These are phyloP conservation scores for Macroglossus sobrinus DNA, from an alignment of 2,113 vertebrate genomes.

Conservation along the genomic window DNA sequence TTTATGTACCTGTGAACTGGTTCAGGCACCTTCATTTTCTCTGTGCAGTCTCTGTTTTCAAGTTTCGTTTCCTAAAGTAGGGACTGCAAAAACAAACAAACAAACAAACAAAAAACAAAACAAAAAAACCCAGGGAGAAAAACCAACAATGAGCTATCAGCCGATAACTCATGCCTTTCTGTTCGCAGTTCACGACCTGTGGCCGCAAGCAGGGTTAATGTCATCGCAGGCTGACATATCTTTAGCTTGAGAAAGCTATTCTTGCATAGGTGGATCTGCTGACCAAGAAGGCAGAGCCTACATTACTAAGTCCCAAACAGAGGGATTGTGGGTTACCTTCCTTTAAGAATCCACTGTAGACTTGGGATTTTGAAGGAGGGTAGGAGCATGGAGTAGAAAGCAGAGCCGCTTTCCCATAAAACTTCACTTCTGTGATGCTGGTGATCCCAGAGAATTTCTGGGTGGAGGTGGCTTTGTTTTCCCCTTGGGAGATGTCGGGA, in stretches of 20 bases:
- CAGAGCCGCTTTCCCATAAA: background rate
- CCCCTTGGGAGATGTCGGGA: background rate
- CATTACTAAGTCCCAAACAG: background rate
- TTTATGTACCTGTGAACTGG: rapidly evolving
- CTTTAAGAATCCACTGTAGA: background rate
- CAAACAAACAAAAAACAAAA: too few relatives aligned
- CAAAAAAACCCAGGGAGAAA: background rate
- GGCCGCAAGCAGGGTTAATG: background rate
- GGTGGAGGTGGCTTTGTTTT: background rate
- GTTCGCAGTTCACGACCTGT: background rate
- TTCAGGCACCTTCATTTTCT: background rate
- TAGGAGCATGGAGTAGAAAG: background rate
- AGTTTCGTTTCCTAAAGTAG: background rate
- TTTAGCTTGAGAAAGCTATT: background rate
- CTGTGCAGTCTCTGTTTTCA: background rate
- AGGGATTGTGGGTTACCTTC: background rate
- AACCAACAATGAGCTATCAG: background rate
- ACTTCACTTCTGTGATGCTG: background rate
- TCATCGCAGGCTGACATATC: background rate
- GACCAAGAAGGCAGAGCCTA: background rate
- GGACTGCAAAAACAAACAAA: background rate
- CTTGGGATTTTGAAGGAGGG: background rate
- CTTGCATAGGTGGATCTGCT: background rate
- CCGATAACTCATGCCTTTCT: background rate
- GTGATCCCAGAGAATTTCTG: background rate